Evolutionary conservation across 2,797 vertebrate genomes (phyloP).

Genomic region (Spheniscus humboldti): DNA sequence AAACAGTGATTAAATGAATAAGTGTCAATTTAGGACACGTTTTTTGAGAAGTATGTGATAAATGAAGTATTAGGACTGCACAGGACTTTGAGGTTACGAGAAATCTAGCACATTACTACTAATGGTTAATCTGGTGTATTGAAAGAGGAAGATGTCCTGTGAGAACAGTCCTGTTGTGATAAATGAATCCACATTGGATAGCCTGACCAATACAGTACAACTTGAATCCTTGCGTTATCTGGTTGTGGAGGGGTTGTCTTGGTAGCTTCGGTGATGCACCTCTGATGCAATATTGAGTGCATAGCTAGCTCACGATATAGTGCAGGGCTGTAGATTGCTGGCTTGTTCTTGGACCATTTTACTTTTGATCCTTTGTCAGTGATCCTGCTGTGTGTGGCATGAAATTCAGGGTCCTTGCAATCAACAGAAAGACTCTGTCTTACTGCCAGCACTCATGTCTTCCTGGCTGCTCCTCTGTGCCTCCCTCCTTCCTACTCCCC

Average conservation of each 20-base stretch:
- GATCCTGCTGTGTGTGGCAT: not conserved
- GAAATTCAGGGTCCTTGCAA: not conserved
- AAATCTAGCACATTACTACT: not conserved
- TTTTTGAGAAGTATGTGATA: not conserved
- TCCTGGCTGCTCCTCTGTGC: not conserved
- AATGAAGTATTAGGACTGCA: not conserved
- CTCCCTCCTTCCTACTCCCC: not conserved
- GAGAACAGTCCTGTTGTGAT: not conserved
- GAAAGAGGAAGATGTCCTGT: not conserved
- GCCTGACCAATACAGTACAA: not conserved
- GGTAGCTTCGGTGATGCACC: not conserved
- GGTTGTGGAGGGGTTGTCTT: not conserved
- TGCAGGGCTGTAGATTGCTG: not conserved
- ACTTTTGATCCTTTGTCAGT: not conserved
- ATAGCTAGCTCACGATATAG: rapidly evolving
- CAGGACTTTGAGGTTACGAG: not conserved
- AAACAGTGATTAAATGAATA: not conserved
- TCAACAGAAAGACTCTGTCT: not conserved
- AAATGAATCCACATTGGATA: not conserved
- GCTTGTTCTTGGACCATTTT: not conserved
- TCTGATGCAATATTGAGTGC: not conserved
- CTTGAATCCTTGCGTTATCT: not conserved
- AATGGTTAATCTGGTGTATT: not conserved
- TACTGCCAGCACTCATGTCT: not conserved
- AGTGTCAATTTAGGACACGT: not conserved